A percentile compares a stretch with the other conserved stretches of the same genome.
Conservation (phyloP, 92 coral and sea anemone species). For the Zoanthus solanderi region DNA sequence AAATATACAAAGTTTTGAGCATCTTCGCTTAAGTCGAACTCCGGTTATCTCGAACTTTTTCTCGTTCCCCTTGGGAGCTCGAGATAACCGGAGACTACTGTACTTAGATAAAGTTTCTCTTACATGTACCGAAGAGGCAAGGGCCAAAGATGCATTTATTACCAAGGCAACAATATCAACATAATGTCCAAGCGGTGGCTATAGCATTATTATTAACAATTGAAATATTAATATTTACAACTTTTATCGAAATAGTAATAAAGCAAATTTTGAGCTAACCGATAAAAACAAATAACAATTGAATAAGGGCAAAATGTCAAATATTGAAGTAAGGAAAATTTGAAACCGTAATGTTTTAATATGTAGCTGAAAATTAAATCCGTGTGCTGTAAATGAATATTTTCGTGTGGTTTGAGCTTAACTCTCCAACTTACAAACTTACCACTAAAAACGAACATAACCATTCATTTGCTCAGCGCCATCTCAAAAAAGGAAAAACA, state of each 20-base stretch:
- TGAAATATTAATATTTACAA: neutral
- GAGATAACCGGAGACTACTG: no score
- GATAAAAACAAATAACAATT: neutral
- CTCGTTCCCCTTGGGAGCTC: no score
- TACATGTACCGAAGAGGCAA: slow-evolving; percentile 3
- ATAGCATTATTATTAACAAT: neutral
- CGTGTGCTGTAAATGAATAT: neutral
- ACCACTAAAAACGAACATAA: slow-evolving; percentile 1
- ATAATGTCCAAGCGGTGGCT: slow-evolving; percentile 29
- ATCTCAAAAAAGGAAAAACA: neutral
- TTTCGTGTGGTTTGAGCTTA: neutral
- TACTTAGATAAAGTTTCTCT: slow-evolving; percentile 19
- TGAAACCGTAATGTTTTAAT: neutral
- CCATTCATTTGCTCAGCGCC: neutral
- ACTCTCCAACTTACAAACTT: neutral
- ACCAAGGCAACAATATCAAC: slow-evolving; percentile 13
- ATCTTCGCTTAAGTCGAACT: no score
- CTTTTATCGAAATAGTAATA: neutral
- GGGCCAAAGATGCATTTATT: slow-evolving; percentile 19
- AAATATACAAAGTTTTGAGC: no score
- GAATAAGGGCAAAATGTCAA: neutral
- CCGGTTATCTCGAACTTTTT: no score
- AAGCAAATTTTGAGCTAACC: neutral
- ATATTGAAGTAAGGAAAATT: neutral
- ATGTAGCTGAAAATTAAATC: neutral